Percentiles rank a stretch among this genome's conserved stretches.
Conservation (phyloP, 2,113 vertebrate species). For the Cryptotis parvus region DNA sequence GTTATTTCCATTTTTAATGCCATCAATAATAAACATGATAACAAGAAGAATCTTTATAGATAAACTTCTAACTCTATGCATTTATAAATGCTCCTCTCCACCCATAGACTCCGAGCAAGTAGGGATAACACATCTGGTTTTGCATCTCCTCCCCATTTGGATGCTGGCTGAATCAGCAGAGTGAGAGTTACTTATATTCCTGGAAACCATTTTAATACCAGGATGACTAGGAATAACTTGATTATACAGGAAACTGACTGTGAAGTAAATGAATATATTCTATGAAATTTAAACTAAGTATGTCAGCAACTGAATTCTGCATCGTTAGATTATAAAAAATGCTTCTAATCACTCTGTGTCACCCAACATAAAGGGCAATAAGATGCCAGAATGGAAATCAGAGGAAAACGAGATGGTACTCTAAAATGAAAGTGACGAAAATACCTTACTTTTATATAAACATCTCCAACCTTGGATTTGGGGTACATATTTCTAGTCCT, state of each 20-base stretch:
- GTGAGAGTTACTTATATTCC: not conserved
- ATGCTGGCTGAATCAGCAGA: not conserved
- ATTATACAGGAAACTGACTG: not conserved
- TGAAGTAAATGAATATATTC: conserved; percentile 14
- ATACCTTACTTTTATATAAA: not conserved
- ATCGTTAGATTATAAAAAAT: conserved; percentile 29
- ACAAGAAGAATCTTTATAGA: not conserved
- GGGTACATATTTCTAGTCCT: not conserved
- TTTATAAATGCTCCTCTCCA: not conserved
- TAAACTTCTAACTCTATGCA: not conserved
- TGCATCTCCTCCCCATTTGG: not conserved
- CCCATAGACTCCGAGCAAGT: not conserved
- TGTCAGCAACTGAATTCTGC: not conserved
- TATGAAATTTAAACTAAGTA: conserved; percentile 10
- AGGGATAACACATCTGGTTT: conserved; percentile 27
- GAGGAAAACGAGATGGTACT: not conserved
- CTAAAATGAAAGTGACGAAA: not conserved
- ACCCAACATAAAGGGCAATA: not conserved
- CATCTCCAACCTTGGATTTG: not conserved
- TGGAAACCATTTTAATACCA: conserved; percentile 35
- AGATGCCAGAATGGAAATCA: not conserved
- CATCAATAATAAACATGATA: not conserved
- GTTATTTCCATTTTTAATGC: not conserved
- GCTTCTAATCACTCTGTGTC: not conserved
- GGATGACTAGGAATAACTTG: conserved; percentile 31